Base-by-base conservation (phyloP, 1,140 invertebrate species). In the Drosophila leontia region DNA sequence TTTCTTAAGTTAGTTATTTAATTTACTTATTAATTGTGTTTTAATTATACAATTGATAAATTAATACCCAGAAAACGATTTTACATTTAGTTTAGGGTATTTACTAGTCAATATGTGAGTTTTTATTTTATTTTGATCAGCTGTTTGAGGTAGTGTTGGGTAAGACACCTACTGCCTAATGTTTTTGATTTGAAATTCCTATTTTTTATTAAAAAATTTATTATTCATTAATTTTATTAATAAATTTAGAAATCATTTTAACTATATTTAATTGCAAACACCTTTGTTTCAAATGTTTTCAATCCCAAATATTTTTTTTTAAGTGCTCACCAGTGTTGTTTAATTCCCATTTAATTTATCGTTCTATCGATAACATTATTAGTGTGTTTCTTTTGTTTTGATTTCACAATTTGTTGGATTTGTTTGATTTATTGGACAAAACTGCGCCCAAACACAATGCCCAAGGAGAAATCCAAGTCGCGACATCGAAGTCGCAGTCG, bases 391-490 rank as follows among this genome's bases (percentile, higher is more conserved):
- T 69, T 61, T 55, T 51, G 23, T 70, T 56, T 55, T 55, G 42
- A 60, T 64, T 80, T 55, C 23, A 57, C 39, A 83, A 88, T 83
- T 71, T 60, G 47, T 50, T 64, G 7, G 15, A 23, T 64, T 48
- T 26, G 0, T 7, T 23, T 7, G 1, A 23, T 45, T 44, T 68
- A 17, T 26, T 12, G 29, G 13, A 23, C 6, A 44, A 42, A 41
- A n/a, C 13, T 4, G 9, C 12, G 3, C 1, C 1, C 0, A 15
- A n/a, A 67, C 5, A 48, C 17, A 32, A 88, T 88, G 84, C 84
- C 84, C 39, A 90, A 79, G 11, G 81, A 84, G 19, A 90, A 75
- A 13, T 45, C 41, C 12, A 64, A 79, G 44, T 69, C 69, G 17
- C 58, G 83, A 23, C 69, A 56, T 26, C 61, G 78, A 6, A 85